Percentiles rank a stretch among this genome's conserved stretches.
Evolutionary conservation across 2,888 invertebrate species (phyloP).

Genomic region (Netelia inedita): DNA sequence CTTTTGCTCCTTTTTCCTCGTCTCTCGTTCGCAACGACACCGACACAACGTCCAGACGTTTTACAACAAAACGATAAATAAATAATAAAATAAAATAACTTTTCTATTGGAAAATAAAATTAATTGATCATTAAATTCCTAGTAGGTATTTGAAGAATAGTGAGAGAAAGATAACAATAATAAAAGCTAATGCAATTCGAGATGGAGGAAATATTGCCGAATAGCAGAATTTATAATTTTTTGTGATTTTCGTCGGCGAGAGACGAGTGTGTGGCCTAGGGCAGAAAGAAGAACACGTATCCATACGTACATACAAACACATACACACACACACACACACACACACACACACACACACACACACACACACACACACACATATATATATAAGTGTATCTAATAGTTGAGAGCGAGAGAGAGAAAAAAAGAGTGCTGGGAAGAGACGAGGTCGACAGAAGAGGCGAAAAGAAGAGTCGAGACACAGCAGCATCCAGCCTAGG

Average conservation of each 20-base stretch:
- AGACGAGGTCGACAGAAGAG: conserved; percentile 58
- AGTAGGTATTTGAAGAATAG: neutral
- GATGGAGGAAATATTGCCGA: too few relatives aligned
- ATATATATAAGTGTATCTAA: too few relatives aligned
- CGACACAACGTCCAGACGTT: neutral
- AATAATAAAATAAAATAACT: neutral
- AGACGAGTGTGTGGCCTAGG: conserved; percentile 31
- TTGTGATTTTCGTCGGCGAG: conserved; percentile 51
- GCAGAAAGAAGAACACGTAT: conserved; percentile 41
- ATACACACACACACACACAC: too few relatives aligned
- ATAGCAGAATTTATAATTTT: conserved; percentile 20
- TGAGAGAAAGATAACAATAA: neutral
- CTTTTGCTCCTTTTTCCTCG: conserved; percentile 22
- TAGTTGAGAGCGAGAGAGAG: conserved; percentile 12
- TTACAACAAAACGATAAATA: neutral
- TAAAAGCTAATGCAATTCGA: too few relatives aligned
- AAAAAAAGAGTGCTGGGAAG: conserved; percentile 40
- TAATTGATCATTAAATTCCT: neutral
- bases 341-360: too few relatives aligned
- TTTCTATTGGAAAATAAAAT: neutral
- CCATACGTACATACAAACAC: conserved; percentile 23
- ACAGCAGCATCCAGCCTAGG: conserved; percentile 47
- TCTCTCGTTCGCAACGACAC: conserved; percentile 13
- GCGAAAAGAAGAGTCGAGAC: conserved; percentile 51
- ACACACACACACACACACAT: too few relatives aligned